These are phyloP conservation scores for Desmodus rotundus DNA, from an alignment of 2,113 vertebrate genomes.

Conservation along the genomic window DNA sequence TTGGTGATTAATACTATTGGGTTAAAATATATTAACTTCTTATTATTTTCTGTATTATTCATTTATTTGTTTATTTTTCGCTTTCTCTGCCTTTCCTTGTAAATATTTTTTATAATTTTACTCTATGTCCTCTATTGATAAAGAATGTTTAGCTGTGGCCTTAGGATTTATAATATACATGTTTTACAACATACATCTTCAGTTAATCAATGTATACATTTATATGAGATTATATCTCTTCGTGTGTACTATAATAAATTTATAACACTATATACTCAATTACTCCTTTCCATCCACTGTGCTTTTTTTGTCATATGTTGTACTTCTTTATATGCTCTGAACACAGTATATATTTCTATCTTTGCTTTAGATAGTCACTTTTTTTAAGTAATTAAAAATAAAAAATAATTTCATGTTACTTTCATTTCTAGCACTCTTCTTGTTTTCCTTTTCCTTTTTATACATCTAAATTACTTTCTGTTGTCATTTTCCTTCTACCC, in stretches of 20 bases:
- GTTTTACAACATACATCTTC: not conserved
- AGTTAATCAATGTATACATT: not conserved
- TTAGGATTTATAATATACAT: not conserved
- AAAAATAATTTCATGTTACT: not conserved
- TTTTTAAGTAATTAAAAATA: not conserved
- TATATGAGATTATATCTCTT: not conserved
- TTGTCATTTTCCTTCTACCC: not conserved
- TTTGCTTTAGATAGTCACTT: not conserved
- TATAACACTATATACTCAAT: not conserved
- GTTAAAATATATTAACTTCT: not conserved
- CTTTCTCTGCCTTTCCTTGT: not conserved
- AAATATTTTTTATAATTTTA: not conserved
- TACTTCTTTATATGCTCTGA: not conserved
- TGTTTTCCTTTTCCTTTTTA: not conserved
- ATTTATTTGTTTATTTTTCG: not conserved
- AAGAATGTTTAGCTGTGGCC: not conserved
- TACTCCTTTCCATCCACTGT: not conserved
- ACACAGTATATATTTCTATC: not conserved
- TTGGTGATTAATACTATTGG: not conserved
- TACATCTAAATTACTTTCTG: not conserved
- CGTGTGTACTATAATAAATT: not conserved
- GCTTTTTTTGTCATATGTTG: not conserved
- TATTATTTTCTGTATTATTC: not conserved
- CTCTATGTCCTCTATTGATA: not conserved
- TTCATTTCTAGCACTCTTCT: not conserved